Percentiles rank a stretch among this genome's conserved stretches.
phyloP scores from a whole-genome alignment of 2,113 vertebrate genomes.

The Catagonus wagneri region DNA sequence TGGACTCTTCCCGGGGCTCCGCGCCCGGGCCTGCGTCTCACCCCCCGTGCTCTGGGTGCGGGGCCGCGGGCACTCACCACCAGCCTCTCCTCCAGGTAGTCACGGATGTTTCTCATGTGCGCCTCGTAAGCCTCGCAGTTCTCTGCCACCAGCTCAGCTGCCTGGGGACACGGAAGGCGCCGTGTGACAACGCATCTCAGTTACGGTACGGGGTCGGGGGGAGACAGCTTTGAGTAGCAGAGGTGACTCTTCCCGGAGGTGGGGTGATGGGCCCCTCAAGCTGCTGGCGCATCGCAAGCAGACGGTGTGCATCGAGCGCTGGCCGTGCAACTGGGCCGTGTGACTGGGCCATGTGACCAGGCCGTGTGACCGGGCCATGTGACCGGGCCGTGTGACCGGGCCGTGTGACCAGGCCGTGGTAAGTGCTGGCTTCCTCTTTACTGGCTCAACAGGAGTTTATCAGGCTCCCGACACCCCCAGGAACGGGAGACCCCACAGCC shows the following conservation, averaged over 20 bases:
- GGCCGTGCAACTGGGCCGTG: too few species aligned
- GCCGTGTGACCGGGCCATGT: background rate
- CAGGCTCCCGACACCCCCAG: background rate
- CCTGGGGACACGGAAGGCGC: slow-evolving; percentile 84
- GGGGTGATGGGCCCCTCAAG: accelerated
- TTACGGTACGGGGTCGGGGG: accelerated
- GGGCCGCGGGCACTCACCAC: slow-evolving; percentile 83
- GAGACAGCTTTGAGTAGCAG: accelerated
- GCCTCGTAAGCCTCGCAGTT: slow-evolving; percentile 90
- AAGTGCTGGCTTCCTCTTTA: accelerated
- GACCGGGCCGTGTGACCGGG: too few species aligned
- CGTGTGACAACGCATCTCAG: accelerated
- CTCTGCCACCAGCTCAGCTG: slow-evolving; percentile 94
- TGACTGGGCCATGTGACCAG: too few species aligned
- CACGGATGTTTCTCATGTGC: slow-evolving; percentile 90
- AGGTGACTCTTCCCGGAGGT: background rate
- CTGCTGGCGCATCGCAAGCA: accelerated
- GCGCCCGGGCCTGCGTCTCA: too few species aligned
- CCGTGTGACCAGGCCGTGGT: background rate
- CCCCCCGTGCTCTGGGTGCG: too few species aligned
- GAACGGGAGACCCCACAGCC: background rate
- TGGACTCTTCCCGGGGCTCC: too few species aligned
- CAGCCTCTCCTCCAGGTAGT: slow-evolving; percentile 94
- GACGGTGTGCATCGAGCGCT: accelerated
- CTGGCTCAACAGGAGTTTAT: background rate